Evolutionary conservation across 2,797 vertebrate species (phyloP).

Genomic region (Capromys pilorides): DNA sequence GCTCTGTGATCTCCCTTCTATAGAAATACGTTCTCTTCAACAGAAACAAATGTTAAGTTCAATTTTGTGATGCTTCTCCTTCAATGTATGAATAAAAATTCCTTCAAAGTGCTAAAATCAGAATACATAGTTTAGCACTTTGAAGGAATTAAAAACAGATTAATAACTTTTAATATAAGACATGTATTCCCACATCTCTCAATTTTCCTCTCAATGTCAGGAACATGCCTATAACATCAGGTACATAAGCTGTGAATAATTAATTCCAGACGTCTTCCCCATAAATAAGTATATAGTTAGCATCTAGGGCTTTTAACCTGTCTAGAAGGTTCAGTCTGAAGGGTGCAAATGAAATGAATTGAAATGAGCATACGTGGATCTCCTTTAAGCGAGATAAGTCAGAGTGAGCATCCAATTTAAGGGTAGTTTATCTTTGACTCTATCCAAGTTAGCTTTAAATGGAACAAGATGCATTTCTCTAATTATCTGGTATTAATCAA

Average conservation of each 20-base stretch:
- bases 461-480: background rate
- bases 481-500: background rate
- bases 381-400: slow-evolving; percentile 3
- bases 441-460: background rate
- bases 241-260: background rate
- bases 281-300: background rate
- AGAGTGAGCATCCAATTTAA: slow-evolving; percentile 13
- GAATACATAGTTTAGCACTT: too few species aligned
- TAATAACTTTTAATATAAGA: background rate
- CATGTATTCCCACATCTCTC: background rate
- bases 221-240: background rate
- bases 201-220: background rate
- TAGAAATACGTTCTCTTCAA: slow-evolving; percentile 33
- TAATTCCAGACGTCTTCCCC: background rate
- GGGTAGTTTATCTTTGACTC: slow-evolving; percentile 13
- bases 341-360: background rate
- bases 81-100: slow-evolving; percentile 28
- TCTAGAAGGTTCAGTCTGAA: background rate
- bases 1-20: slow-evolving; percentile 48
- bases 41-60: slow-evolving; percentile 58
- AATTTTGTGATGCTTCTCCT: slow-evolving; percentile 34
- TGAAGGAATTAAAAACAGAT: too few species aligned
- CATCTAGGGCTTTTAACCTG: background rate
- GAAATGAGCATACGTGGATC: background rate
- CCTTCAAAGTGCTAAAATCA: background rate